A percentile compares a stretch with the other conserved stretches of the same genome.
Conservation (phyloP, 2,888 invertebrate genomes). For the Glyphotaelius pellucidus region DNA sequence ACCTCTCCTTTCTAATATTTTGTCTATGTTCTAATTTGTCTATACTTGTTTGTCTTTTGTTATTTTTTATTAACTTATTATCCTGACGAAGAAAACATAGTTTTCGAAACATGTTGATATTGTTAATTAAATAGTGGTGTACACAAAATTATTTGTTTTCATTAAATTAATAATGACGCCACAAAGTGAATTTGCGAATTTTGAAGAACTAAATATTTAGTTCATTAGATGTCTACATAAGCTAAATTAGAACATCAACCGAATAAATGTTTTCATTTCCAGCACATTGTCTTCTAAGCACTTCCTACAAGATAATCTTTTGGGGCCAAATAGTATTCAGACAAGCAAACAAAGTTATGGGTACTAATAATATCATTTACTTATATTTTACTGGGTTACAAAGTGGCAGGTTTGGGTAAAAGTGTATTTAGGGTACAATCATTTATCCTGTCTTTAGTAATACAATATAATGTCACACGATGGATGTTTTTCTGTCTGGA, state of each 20-base stretch:
- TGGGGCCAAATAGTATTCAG: background rate
- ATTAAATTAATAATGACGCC: no score
- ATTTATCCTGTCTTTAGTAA: slow-evolving; percentile 12
- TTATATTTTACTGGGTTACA: background rate
- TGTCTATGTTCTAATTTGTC: no score
- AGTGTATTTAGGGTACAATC: background rate
- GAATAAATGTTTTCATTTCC: background rate
- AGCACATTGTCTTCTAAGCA: background rate
- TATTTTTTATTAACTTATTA: no score
- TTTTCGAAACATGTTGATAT: no score
- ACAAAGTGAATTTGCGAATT: no score
- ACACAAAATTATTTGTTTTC: no score
- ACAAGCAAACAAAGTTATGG: no score
- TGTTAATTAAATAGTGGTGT: no score
- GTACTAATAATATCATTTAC: background rate
- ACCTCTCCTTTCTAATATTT: no score
- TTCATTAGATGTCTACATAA: background rate
- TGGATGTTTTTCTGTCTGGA: slow-evolving; percentile 42
- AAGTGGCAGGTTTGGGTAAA: background rate
- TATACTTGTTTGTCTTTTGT: no score
- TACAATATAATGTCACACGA: slow-evolving; percentile 8
- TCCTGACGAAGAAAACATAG: no score
- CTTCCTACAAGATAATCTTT: background rate
- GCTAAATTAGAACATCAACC: background rate
- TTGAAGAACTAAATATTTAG: background rate